Percentiles rank a stretch among this genome's conserved stretches.
These are phyloP conservation scores for Tokudaia muenninki DNA, from an alignment of 2,797 vertebrate species.

Conservation along the genomic window DNA sequence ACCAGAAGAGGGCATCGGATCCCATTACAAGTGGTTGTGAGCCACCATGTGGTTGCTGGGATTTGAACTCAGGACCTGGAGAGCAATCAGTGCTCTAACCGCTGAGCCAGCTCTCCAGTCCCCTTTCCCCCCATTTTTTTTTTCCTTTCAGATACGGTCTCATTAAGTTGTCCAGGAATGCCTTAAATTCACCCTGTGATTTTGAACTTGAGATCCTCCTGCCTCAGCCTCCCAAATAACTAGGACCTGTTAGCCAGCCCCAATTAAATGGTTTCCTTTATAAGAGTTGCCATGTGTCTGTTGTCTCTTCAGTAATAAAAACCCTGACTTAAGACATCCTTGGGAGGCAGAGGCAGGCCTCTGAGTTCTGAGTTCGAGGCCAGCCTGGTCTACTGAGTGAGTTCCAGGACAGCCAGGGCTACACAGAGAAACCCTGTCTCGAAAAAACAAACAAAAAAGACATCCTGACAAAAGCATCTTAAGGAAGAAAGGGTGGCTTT, in stretches of 20 bases:
- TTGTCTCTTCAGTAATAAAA: no score
- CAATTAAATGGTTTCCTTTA: neutral
- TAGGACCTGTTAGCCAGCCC: neutral
- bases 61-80: neutral
- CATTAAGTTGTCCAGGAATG: neutral
- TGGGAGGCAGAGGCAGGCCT: no score
- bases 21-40: neutral
- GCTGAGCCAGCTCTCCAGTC: neutral
- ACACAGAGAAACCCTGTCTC: no score
- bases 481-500: neutral
- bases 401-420: no score
- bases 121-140: neutral
- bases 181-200: neutral
- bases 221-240: neutral
- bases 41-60: neutral
- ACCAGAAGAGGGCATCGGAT: neutral
- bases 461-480: neutral
- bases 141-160: neutral
- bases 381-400: no score
- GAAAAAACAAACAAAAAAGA: no score
- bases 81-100: neutral
- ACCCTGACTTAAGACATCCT: neutral
- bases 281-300: neutral
- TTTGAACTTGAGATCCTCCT: neutral
- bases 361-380: no score